Conservation (phyloP, 2,888 invertebrate species). For the Drosophila aldrichi region DNA sequence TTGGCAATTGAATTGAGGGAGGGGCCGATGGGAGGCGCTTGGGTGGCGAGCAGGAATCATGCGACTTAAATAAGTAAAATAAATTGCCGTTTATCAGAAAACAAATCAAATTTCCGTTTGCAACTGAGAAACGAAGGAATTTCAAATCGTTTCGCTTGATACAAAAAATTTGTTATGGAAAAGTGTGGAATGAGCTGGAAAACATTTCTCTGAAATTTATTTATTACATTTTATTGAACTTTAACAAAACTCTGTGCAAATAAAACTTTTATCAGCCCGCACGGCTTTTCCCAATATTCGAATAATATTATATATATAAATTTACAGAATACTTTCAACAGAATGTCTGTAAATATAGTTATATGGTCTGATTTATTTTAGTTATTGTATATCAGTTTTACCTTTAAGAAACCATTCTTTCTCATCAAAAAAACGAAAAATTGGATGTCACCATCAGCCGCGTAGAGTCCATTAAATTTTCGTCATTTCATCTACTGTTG, state of each 20-base stretch:
- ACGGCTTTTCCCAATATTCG: background rate
- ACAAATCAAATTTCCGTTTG: conserved; percentile 78
- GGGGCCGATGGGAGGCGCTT: background rate
- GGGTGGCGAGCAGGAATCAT: conserved; percentile 21
- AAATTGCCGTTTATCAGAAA: conserved; percentile 77
- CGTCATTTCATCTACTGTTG: conserved; percentile 33
- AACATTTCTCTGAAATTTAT: background rate
- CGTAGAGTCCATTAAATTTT: conserved; percentile 36
- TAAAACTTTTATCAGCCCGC: background rate
- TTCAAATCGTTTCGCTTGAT: conserved; percentile 31
- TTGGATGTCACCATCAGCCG: conserved; percentile 26
- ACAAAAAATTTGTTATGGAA: conserved; percentile 5
- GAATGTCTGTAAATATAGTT: background rate
- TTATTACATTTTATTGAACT: background rate
- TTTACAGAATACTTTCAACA: background rate
- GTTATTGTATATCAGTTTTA: background rate
- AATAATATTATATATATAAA: background rate
- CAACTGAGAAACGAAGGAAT: conserved; percentile 53
- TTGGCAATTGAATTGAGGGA: conserved; percentile 75
- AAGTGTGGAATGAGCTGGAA: background rate
- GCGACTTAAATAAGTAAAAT: conserved; percentile 77
- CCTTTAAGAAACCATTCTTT: background rate
- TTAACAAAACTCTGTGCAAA: background rate
- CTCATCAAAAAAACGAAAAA: conserved; percentile 5
- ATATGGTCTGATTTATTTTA: background rate